These are phyloP conservation scores for Mus pahari DNA, from an alignment of 2,113 vertebrate genomes.

Conservation along the genomic window DNA sequence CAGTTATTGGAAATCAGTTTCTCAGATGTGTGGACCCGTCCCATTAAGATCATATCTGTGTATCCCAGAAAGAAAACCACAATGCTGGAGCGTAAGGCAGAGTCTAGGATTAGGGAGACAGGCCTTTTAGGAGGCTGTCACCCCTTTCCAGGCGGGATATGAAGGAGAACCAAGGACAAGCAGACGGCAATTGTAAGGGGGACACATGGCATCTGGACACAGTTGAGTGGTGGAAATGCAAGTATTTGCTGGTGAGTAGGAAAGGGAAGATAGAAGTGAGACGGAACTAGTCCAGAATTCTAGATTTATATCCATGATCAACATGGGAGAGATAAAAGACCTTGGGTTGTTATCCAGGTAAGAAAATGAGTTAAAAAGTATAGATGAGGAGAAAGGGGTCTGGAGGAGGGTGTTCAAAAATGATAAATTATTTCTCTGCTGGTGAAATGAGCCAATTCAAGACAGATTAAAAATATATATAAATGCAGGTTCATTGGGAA, in stretches of 20 bases:
- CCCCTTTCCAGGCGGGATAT: fast-evolving
- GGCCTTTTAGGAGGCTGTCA: neutral
- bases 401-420: neutral
- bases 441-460: too few species aligned
- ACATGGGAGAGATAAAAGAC: neutral
- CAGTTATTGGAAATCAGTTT: neutral
- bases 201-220: neutral
- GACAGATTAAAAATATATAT: too few species aligned
- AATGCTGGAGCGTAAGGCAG: neutral
- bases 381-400: neutral
- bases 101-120: neutral
- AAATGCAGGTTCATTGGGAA: too few species aligned
- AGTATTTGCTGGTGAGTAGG: neutral
- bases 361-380: constrained; percentile 5
- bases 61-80: neutral
- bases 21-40: neutral
- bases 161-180: neutral
- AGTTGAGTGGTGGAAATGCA: neutral
- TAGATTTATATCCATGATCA: neutral
- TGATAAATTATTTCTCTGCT: too few species aligned
- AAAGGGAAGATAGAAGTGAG: neutral
- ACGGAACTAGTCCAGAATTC: neutral
- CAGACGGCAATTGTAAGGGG: neutral
- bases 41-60: neutral
- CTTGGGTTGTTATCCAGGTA: neutral